Percentiles rank a stretch among this genome's conserved stretches.
Conservation (phyloP, 1,140 invertebrate genomes). For the Pseudomyrmex cubaensis region DNA sequence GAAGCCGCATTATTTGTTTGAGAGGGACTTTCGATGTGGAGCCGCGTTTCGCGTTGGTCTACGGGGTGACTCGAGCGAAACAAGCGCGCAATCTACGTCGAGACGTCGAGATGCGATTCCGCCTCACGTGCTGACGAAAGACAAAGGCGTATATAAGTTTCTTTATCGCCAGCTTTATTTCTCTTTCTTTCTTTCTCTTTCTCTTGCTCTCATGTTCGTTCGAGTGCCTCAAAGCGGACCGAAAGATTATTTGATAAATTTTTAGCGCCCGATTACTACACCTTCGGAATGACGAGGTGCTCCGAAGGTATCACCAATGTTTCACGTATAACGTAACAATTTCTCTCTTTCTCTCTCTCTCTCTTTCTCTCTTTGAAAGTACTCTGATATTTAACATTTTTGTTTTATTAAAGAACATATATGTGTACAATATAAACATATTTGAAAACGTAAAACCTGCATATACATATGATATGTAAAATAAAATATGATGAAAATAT, state of each 20-base stretch:
- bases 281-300: neutral
- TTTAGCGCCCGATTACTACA: neutral
- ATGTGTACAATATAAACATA: slow-evolving; percentile 4
- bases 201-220: neutral
- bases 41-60: slow-evolving; percentile 56
- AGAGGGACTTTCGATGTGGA: slow-evolving; percentile 72
- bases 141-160: slow-evolving; percentile 47
- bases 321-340: neutral
- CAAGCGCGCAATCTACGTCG: slow-evolving; percentile 61
- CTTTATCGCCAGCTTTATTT: slow-evolving; percentile 23
- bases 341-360: no score
- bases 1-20: slow-evolving; percentile 84
- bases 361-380: no score
- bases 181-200: neutral
- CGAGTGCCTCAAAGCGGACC: slow-evolving; percentile 22
- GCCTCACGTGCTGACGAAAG: slow-evolving; percentile 13
- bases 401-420: neutral
- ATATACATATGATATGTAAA: neutral
- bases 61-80: slow-evolving; percentile 65
- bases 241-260: slow-evolving; percentile 19
- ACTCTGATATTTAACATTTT: neutral
- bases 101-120: slow-evolving; percentile 34
- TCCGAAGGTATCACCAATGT: no score
- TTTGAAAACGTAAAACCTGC: neutral
- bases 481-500: slow-evolving; percentile 1